Conservation (phyloP, 2,888 invertebrate species). For the Eupithecia abbreviata region DNA sequence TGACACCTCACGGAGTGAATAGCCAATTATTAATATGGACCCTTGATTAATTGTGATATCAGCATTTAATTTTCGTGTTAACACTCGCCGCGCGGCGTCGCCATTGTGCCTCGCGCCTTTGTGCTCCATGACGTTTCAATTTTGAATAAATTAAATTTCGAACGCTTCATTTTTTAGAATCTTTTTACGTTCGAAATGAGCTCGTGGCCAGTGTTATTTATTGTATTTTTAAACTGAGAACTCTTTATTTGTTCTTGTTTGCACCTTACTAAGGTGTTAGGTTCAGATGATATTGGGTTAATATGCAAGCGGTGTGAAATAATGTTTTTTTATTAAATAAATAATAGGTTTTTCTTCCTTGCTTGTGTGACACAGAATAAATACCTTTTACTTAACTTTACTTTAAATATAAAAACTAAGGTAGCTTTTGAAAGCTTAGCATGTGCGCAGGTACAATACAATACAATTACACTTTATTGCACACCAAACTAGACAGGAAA, state of each 20-base stretch:
- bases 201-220: constrained; percentile 77
- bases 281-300: no score
- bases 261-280: neutral
- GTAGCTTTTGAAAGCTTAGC: no score
- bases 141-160: constrained; percentile 84
- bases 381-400: no score
- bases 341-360: no score
- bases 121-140: constrained; percentile 83
- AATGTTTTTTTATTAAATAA: no score
- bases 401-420: no score
- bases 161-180: constrained; percentile 80
- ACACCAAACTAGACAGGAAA: no score
- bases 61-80: constrained; percentile 84
- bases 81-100: constrained; percentile 69
- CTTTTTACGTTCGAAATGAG: constrained; percentile 74
- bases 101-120: constrained; percentile 78
- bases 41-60: constrained; percentile 84
- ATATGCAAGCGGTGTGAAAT: no score
- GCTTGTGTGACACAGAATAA: no score
- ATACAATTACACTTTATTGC: no score
- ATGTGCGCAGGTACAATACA: no score
- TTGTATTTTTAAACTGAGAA: constrained; percentile 72
- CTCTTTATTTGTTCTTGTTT: constrained; percentile 63
- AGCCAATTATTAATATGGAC: constrained; percentile 83
- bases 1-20: constrained; percentile 83